Base-by-base conservation (phyloP, 1,140 invertebrate species). In the Pemphigus obesinymphae region DNA sequence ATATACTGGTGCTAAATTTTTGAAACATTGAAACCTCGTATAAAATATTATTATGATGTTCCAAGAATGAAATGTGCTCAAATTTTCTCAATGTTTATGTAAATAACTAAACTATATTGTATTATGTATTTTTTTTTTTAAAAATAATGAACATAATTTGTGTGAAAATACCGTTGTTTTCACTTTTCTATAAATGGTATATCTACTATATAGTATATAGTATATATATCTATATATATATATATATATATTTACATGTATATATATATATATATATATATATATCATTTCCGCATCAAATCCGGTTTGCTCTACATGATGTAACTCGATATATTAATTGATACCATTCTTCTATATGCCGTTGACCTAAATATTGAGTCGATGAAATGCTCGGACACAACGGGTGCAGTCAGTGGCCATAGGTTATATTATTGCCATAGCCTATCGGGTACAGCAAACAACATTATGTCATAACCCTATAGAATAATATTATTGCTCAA, bases 271-370 rank as follows among this genome's bases (percentile, higher is more conserved):
- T n/a, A n/a, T n/a, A n/a, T n/a, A 17, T 37, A 68, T 45, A 11
- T 17, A 23, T 55, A 78, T 40, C 23, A 29, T 23, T 80, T 78
- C 53, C 76, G 76, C 37, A 17, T 15, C 23, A 20, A 80, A 61
- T 31, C 76, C 53, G 34, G 53, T 80, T 80, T 61, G 34, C 48
- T 78, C 75, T 63, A 80, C 1, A 61, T 80, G 76, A 80, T 31
- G 55, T 31, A 80, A 80, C 23, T 23, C 0, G 15, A 13, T 43
- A 61, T 55, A 17, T 76, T 58, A 78, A 78, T 78, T 78, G 73
- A 78, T 78, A 53, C 23, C 17, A 37, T 40, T 11, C 8, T n/a
- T n/a, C n/a, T n/a, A n/a, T n/a, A n/a, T n/a, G n/a, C 23, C 23
- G 70, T 13, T 80, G 76, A 80, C 76, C 76, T 26, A 80, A 63